Percentiles rank a stretch among this genome's conserved stretches.
phyloP scores from a whole-genome alignment of 2,888 invertebrate genomes.

The Tortrix viridana region DNA sequence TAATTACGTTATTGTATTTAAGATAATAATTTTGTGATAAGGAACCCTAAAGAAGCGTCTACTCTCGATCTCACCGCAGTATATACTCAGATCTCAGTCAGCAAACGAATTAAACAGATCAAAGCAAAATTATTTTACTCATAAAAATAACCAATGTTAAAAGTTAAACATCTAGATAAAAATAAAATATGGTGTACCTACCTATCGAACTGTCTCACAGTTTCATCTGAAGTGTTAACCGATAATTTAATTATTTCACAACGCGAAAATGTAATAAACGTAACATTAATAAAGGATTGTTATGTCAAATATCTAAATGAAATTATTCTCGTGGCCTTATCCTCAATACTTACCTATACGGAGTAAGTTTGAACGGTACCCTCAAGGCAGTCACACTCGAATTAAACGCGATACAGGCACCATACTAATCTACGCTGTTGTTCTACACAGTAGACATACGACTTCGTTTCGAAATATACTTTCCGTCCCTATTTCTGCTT shows the following conservation, averaged over 20 bases:
- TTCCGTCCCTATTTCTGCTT: constrained; percentile 55
- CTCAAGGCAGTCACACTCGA: constrained; percentile 39
- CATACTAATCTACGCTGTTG: constrained; percentile 73
- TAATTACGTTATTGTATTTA: no score
- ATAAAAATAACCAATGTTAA: constrained; percentile 64
- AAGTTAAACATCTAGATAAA: constrained; percentile 69
- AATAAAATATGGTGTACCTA: constrained; percentile 77
- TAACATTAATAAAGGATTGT: constrained; percentile 50
- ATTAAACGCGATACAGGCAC: constrained; percentile 62
- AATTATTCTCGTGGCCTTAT: constrained; percentile 26
- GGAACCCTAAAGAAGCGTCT: constrained; percentile 31
- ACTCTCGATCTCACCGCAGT: constrained; percentile 49
- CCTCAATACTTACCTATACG: constrained; percentile 31
- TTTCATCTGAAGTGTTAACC: constrained; percentile 60
- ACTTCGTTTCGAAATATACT: constrained; percentile 82
- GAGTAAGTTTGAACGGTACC: constrained; percentile 23
- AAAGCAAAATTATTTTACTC: constrained; percentile 83
- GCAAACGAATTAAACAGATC: constrained; percentile 75
- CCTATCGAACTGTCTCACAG: constrained; percentile 76
- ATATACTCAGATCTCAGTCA: constrained; percentile 74
- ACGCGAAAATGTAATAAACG: constrained; percentile 58
- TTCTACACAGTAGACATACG: constrained; percentile 84
- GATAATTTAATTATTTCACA: constrained; percentile 66
- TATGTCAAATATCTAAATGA: constrained; percentile 40
- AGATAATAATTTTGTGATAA: constrained; percentile 37